phyloP scores from a whole-genome alignment of 92 coral and sea anemone species.

The Bergia puertoricense region DNA sequence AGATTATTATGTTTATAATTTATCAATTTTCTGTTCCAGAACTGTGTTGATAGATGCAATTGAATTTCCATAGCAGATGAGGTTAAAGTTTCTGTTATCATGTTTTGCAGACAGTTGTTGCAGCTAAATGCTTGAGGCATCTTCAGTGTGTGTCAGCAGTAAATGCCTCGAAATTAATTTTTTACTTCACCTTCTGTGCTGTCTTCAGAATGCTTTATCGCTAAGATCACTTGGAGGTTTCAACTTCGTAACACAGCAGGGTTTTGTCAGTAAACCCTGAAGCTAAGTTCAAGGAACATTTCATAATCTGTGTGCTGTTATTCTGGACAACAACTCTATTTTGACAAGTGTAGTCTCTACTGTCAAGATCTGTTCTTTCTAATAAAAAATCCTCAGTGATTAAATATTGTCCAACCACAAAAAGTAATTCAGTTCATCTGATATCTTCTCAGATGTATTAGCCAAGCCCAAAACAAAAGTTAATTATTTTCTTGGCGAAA shows the following conservation, averaged over 20 bases:
- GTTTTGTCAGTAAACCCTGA: not conserved
- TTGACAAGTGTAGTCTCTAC: not conserved
- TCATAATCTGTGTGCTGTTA: not conserved
- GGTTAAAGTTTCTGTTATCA: not conserved
- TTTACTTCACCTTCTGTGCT: not conserved
- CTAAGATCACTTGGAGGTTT: not conserved
- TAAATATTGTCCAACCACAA: not conserved
- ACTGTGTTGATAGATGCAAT: not conserved
- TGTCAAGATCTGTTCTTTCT: not conserved
- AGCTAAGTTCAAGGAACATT: not conserved
- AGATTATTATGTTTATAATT: not conserved
- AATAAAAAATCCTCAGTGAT: not conserved
- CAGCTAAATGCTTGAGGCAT: not conserved
- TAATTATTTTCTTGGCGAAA: not conserved
- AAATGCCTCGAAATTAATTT: not conserved
- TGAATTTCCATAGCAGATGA: not conserved
- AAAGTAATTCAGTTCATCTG: not conserved
- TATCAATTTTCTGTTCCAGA: not conserved
- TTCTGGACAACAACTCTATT: not conserved
- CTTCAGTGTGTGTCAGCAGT: not conserved
- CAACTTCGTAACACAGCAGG: constrained; percentile 1
- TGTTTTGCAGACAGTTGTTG: constrained; percentile 2
- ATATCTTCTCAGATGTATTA: not conserved
- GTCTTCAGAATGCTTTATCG: not conserved
- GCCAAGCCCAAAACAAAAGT: not conserved